Percentiles rank a stretch among this genome's conserved stretches.
Evolutionary conservation across 1,140 invertebrate genomes (phyloP).

Genomic region (Copidosoma floridanum): DNA sequence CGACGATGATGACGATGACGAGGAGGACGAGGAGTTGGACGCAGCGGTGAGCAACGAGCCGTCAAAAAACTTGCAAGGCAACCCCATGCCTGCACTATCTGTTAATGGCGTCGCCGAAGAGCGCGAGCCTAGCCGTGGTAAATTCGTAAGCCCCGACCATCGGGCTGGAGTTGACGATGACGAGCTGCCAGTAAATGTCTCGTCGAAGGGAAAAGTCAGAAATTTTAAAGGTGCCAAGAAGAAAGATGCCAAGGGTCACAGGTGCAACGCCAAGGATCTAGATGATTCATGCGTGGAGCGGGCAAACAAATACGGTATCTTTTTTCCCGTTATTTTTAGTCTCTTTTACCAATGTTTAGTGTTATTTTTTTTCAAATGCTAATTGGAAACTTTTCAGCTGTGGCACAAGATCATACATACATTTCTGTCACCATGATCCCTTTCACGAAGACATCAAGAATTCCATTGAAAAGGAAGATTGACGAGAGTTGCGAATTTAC

Average conservation of each 20-base stretch:
- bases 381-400: conserved; percentile 2
- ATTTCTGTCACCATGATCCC: conserved; percentile 16
- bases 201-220: background rate
- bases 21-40: conserved; percentile 27
- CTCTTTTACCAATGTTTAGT: background rate
- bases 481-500: conserved; percentile 44
- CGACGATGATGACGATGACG: conserved; percentile 38
- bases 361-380: background rate
- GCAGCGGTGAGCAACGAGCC: conserved; percentile 33
- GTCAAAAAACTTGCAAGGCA: conserved; percentile 61
- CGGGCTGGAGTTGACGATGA: conserved; percentile 13
- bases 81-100: conserved; percentile 62
- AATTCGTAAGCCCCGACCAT: conserved; percentile 47
- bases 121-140: conserved; percentile 40
- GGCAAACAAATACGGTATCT: background rate
- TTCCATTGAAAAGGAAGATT: background rate
- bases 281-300: background rate
- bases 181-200: background rate
- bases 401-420: background rate
- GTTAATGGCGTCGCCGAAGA: conserved; percentile 47
- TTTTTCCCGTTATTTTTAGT: background rate
- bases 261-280: background rate
- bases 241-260: background rate
- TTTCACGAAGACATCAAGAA: background rate
- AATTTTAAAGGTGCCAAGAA: background rate